Evolutionary conservation across 2,888 invertebrate genomes (phyloP).

Genomic region (Bombylius major): DNA sequence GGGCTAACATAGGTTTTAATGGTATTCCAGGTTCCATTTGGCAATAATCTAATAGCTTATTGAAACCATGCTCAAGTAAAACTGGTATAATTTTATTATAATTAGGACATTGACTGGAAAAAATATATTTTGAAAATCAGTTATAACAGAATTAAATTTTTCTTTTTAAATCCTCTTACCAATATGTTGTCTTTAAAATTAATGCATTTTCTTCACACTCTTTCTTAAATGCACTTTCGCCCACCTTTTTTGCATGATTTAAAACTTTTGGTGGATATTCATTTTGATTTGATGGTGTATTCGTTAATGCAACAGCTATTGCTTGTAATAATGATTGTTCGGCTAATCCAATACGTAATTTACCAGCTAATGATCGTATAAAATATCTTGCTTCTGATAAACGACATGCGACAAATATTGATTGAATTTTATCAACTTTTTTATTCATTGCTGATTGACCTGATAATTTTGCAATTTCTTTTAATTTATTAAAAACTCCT

Average conservation of each 20-base stretch:
- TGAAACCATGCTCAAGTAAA: constrained; percentile 62
- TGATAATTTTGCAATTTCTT: constrained; percentile 74
- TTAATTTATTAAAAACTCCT: constrained; percentile 68
- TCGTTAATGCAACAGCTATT: constrained; percentile 70
- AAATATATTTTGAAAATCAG: no score
- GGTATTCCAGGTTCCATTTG: constrained; percentile 85
- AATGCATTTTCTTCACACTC: constrained; percentile 61
- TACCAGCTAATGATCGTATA: constrained; percentile 82
- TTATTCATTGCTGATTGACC: constrained; percentile 66
- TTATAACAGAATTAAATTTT: constrained; percentile 18
- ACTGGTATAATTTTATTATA: constrained; percentile 74
- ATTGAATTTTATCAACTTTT: constrained; percentile 84
- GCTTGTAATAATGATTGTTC: constrained; percentile 92
- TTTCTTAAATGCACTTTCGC: constrained; percentile 57
- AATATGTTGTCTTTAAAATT: constrained; percentile 82
- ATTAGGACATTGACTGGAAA: constrained; percentile 79
- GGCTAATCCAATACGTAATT: constrained; percentile 89
- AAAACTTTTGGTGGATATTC: constrained; percentile 47
- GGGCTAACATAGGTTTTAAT: constrained; percentile 96
- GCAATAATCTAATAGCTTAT: constrained; percentile 63
- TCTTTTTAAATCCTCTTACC: constrained; percentile 40
- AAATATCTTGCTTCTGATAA: constrained; percentile 79
- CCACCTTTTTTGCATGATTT: constrained; percentile 48
- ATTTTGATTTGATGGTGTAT: constrained; percentile 58
- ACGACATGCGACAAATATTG: constrained; percentile 83